phyloP scores from a whole-genome alignment of 35 echinoderm and acorn worm species.

The Lytechinus variegatus region DNA sequence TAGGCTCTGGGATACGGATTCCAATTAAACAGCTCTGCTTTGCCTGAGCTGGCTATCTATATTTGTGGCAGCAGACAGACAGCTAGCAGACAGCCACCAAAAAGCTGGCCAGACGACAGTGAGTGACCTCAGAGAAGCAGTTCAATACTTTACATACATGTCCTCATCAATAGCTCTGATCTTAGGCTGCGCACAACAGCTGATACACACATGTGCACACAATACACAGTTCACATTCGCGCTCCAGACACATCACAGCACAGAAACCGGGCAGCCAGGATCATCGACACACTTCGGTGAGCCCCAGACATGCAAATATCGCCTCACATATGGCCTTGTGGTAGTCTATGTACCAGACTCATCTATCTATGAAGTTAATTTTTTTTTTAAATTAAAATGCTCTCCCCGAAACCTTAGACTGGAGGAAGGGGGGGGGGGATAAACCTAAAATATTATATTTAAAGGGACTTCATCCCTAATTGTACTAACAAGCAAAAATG shows the following conservation, averaged over 20 bases:
- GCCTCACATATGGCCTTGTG: neutral
- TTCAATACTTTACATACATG: neutral
- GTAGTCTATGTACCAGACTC: neutral
- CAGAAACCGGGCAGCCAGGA: neutral
- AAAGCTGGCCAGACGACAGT: neutral
- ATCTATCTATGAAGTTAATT: neutral
- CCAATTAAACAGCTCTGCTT: neutral
- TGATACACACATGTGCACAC: neutral
- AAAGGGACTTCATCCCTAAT: no score
- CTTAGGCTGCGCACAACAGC: neutral
- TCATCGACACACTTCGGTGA: neutral
- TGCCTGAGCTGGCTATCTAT: neutral
- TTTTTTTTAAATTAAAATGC: no score
- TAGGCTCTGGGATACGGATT: neutral
- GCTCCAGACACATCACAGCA: neutral
- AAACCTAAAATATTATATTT: no score
- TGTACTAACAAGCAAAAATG: no score
- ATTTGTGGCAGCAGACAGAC: constrained; percentile 13
- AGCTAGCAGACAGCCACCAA: neutral
- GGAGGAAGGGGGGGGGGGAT: no score
- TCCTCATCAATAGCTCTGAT: no score
- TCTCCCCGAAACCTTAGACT: no score
- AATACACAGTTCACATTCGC: neutral
- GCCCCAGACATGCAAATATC: neutral
- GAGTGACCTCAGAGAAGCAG: neutral